A percentile compares a stretch with the other conserved stretches of the same genome.
phyloP scores from a whole-genome alignment of 2,113 vertebrate species.

The Motacilla alba region DNA sequence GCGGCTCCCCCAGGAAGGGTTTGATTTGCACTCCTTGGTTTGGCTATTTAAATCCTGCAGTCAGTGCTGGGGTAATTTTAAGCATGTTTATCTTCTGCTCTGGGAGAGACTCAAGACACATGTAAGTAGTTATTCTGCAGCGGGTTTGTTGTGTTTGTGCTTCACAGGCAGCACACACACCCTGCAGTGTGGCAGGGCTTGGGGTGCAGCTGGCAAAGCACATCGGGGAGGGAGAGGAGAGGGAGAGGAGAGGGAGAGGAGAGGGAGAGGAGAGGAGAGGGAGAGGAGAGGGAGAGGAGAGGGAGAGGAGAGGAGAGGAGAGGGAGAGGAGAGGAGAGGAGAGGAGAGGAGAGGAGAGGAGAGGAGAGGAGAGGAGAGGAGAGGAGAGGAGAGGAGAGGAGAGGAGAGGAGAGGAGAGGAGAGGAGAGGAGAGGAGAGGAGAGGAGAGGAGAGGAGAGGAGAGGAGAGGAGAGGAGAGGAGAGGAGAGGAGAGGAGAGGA shows the following conservation, averaged over 20 bases:
- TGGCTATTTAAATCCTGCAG: conserved; percentile 2
- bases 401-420: not conserved
- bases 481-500: not conserved
- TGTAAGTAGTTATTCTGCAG: conserved; percentile 17
- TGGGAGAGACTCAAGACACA: not conserved
- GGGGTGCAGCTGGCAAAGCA: not conserved
- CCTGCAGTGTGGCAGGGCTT: not conserved
- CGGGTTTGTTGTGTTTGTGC: not conserved
- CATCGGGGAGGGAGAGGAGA: rapidly evolving
- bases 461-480: not conserved
- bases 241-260: too few relatives aligned
- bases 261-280: not conserved
- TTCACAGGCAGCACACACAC: not conserved
- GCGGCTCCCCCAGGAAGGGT: not conserved
- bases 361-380: not conserved
- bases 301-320: not conserved
- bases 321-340: not conserved
- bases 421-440: too few relatives aligned
- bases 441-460: not conserved
- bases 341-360: not conserved
- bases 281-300: not conserved
- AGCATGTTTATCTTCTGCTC: conserved; percentile 31
- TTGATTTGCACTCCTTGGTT: not conserved
- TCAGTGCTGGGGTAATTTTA: not conserved
- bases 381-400: not conserved